Evolutionary conservation across 2,797 vertebrate genomes (phyloP), one percentile per base, ranked within the genome.

Genomic region (Hippoglossus hippoglossus): DNA sequence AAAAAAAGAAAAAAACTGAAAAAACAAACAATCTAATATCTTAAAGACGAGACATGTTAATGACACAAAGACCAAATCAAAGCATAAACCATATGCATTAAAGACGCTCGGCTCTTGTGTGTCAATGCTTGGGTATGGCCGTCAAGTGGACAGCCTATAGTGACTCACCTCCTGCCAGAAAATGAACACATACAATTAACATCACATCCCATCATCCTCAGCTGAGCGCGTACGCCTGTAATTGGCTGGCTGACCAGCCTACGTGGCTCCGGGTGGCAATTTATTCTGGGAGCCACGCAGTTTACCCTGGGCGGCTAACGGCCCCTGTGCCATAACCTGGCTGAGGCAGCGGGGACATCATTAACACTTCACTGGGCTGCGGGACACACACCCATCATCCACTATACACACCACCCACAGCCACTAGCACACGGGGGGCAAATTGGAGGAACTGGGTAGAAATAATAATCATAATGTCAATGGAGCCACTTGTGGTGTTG

Each of bases 121-220:
- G 50, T 18, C 69, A 36, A 65, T 68, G 63, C 21, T 63, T 75
- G 67, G 47, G 75, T 73, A 71, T 75, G 81, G 62, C 80, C 74
- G 83, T 87, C 66, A 87, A 82, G 68, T 88, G 83, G 85, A 90
- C 81, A 84, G 81, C 82, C 88, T 21, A 21, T 77, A 88, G 88
- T 93, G 92, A 92, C 88, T 93, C 92, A 93, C 88, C 87, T 93
- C 85, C 84, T 91, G 89, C 89, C 91, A 92, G 89, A 91, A 91
- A 93, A 92, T 89, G 88, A 93, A 93, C 89, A 92, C 90, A 87
- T 90, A 93, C 90, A 92, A 92, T 92, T 89, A 92, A 91, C 90
- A 94, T 94, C 88, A 83, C 86, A 91, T 93, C 91, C 90, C 88
- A 94, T 94, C 93, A 94, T 91, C 87, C 89, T 93, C 93, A 93